phyloP scores from a whole-genome alignment of 2,797 vertebrate genomes.

The Gadopsis bispinosus region DNA sequence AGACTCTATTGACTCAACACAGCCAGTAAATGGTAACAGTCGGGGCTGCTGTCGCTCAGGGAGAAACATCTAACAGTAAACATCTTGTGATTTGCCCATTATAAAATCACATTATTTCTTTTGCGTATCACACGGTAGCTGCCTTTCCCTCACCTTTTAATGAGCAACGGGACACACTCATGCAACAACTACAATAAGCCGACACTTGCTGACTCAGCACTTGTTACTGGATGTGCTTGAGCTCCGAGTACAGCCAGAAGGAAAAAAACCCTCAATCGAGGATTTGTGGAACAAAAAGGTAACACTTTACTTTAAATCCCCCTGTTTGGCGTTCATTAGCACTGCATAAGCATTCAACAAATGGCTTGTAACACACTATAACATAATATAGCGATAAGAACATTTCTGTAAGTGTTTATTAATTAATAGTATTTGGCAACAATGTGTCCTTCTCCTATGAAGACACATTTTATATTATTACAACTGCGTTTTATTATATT shows the following conservation, averaged over 20 bases:
- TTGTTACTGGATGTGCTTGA: too few relatives aligned
- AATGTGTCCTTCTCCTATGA: neutral
- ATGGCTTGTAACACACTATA: neutral
- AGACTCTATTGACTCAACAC: constrained; percentile 47
- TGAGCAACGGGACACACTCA: constrained; percentile 35
- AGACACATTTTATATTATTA: constrained; percentile 1
- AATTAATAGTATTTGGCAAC: neutral
- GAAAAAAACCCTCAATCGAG: constrained; percentile 23
- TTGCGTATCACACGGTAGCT: neutral
- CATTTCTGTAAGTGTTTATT: neutral
- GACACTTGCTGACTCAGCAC: constrained; percentile 52
- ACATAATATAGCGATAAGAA: neutral
- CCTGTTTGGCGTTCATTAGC: neutral
- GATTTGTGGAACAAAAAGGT: constrained; percentile 23
- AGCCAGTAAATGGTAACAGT: constrained; percentile 32
- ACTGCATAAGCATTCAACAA: neutral
- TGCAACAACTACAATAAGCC: constrained; percentile 42
- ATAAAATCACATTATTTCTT: constrained; percentile 19
- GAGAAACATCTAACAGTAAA: constrained; percentile 7
- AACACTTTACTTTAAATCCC: neutral
- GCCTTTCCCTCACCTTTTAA: constrained; percentile 11
- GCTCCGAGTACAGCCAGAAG: neutral
- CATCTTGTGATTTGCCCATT: constrained; percentile 7
- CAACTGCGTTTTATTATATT: neutral
- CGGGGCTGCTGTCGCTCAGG: constrained; percentile 25